Base-by-base conservation (phyloP, 1,140 invertebrate genomes). In the Penaeus indicus region DNA sequence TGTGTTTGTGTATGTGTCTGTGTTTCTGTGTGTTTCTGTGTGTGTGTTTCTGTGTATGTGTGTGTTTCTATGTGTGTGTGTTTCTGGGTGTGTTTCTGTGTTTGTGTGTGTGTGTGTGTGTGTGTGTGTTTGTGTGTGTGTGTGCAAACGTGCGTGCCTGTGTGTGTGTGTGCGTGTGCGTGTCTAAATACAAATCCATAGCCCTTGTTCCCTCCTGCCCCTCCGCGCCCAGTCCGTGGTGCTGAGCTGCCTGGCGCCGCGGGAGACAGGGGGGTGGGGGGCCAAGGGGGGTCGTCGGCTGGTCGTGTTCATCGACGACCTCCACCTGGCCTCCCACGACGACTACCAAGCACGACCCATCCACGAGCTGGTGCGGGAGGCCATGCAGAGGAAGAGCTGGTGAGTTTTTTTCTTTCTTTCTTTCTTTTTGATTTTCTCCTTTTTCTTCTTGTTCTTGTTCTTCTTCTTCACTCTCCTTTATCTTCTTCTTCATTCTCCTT, bases 271-370 rank as follows among this genome's bases (percentile, higher is more conserved):
- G 22, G 42, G 54, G 21, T 87, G 85, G 81, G 85, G 82, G 22
- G 85, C 81, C 13, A 84, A 62, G 22, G 75, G 61, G 3, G 86
- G 75, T 13, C 81, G 89, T 27, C 54, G 85, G 22, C 64, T 90
- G 77, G 94, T 98, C 42, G 95, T 98, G 63, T 98, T 98, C 93
- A 95, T 98, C 67, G 98, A 99, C 92, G 97, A 99, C 92, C 94
- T 98, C 92, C 98, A 98, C 92, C 97, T 98, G 96, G 97, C 97
- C 0, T 94, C 95, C 2, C 96, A 96, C 92, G 97, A 97, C 93
- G 92, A 94, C 0, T 98, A 97, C 92, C 97, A 97, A 5, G 96
- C 97, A 0, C 97, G 98, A 93, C 97, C 97, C 2, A 95, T 97
- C 0, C 95, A 98, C 89, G 98, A 99, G 93, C 93, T 98, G 62